Base-by-base conservation (phyloP, 2,797 vertebrate genomes). In the Morelia viridis region DNA sequence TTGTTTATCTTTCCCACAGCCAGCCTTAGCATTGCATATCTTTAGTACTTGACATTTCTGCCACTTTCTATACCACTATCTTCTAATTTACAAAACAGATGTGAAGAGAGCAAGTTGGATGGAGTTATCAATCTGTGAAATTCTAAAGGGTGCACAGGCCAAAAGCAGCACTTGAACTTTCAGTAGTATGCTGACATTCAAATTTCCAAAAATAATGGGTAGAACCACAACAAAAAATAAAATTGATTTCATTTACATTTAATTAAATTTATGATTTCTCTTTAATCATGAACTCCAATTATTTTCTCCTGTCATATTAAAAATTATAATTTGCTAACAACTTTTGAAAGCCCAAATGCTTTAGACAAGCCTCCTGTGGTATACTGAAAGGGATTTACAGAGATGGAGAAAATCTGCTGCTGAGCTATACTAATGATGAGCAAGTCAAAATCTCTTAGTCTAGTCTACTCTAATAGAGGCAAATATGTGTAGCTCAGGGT, bases 1-100 rank as follows among this genome's bases (percentile, higher is more conserved):
- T 86, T 92, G 88, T 85, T 89, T 89, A 71, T 60, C 35, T 89
- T 92, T 92, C 56, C 84, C 88, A 86, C 53, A 71, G 41, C 35
- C 35, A 61, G n/a, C 61, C 58, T 88, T 88, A 62, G 57, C 26
- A 92, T n/a, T 19, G 60, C 8, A 3, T 8, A 46, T 9, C 60
- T 24, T 89, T 68, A 57, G 62, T 58, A 60, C 31, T 68, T 64
- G 19, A 11, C 22, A 41, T 41, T 8, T 76, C 1, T n/a, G 15
- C 35, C 15, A 12, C 41, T 85, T 89, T 89, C 61, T 68, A 35
- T 62, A 65, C 28, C 60, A 35, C 87, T 58, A 50, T 28, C 24
- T 56, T 61, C 26, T 31, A 50, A 28, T n/a, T 60, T 31, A 89
- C 22, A 64, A 83, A 88, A 84, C 15, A 68, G 60, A 53, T 58